Conservation (phyloP, 2,888 invertebrate genomes). For the Callimorpha dominula region DNA sequence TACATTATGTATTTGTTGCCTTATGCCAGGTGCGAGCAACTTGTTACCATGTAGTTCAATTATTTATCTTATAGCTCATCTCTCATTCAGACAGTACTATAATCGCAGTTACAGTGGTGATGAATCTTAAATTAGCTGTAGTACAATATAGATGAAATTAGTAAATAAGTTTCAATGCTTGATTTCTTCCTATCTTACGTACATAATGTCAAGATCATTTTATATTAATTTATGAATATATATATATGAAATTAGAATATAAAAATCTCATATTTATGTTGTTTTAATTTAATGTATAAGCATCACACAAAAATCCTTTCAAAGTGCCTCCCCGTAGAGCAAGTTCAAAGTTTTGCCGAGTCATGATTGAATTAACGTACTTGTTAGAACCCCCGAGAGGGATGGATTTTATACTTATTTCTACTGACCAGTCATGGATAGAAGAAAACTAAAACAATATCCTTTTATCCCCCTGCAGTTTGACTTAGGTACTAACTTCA, state of each 20-base stretch:
- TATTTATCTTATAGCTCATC: conserved; percentile 56
- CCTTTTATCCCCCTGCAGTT: no score
- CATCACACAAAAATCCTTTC: no score
- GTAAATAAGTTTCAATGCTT: conserved; percentile 59
- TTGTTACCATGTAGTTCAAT: conserved; percentile 60
- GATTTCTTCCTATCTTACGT: conserved; percentile 53
- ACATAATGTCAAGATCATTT: conserved; percentile 57
- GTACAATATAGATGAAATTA: conserved; percentile 72
- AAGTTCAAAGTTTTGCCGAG: no score
- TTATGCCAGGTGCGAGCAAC: conserved; percentile 59
- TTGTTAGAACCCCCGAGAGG: no score
- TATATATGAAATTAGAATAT: conserved; percentile 63
- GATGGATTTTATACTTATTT: no score
- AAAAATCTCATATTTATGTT: no score
- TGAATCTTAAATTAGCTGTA: conserved; percentile 76
- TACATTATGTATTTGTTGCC: conserved; percentile 32
- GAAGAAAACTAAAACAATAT: no score
- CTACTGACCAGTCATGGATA: no score
- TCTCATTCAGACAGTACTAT: conserved; percentile 68
- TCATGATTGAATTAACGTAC: no score
- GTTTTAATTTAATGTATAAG: no score
- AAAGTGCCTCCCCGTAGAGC: no score
- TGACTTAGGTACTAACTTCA: no score
- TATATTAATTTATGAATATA: conserved; percentile 79
- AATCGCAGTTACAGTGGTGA: conserved; percentile 58